phyloP scores from a whole-genome alignment of 2,797 vertebrate species.

The Champsocephalus esox region DNA sequence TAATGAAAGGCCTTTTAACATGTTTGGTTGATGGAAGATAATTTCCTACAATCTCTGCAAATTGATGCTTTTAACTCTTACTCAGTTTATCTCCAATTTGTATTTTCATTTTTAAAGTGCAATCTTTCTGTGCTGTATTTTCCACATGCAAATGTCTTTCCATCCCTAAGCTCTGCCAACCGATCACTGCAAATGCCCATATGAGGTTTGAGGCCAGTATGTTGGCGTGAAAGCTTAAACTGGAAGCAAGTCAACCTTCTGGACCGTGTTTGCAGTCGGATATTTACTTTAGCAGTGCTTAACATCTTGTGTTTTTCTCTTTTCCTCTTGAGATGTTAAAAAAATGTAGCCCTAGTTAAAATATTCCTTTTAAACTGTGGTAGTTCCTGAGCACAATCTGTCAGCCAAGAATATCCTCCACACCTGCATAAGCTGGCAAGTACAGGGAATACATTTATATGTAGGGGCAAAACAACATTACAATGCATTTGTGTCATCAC shows the following conservation, averaged over 20 bases:
- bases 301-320: conserved; percentile 18
- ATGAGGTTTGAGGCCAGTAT: conserved; percentile 39
- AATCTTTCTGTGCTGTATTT: conserved; percentile 11
- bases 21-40: background rate
- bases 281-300: conserved; percentile 36
- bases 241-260: conserved; percentile 46
- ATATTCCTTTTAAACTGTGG: background rate
- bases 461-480: background rate
- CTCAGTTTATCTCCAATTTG: conserved; percentile 22
- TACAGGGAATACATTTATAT: conserved; percentile 5
- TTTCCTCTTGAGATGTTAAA: background rate
- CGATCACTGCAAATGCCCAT: conserved; percentile 29
- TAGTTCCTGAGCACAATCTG: background rate
- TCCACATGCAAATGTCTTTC: conserved; percentile 25
- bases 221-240: conserved; percentile 29
- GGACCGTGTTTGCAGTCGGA: conserved; percentile 19
- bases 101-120: conserved; percentile 26
- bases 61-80: conserved; percentile 4
- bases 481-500: background rate
- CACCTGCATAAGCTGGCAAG: background rate
- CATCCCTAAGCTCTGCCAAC: conserved; percentile 32
- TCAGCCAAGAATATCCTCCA: background rate
- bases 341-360: background rate
- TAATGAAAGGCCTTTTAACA: background rate
- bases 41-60: conserved; percentile 10